Percentiles rank a stretch among this genome's conserved stretches.
These are phyloP conservation scores for Spea hammondii DNA, from an alignment of 2,797 vertebrate species.

Conservation along the genomic window DNA sequence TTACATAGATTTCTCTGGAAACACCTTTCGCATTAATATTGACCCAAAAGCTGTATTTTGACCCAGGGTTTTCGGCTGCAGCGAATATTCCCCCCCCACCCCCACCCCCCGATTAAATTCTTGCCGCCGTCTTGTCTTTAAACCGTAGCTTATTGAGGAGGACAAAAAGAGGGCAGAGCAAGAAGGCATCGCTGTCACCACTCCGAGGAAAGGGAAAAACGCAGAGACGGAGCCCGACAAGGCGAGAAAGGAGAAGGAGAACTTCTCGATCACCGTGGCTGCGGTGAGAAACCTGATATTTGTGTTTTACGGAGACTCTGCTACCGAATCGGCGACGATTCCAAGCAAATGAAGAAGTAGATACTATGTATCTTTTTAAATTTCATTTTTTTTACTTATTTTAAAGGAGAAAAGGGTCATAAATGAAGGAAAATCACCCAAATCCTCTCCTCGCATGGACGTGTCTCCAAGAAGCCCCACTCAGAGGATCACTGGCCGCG, in stretches of 20 bases:
- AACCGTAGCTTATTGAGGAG: conserved; percentile 74
- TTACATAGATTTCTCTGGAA: too few species aligned
- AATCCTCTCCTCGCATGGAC: conserved; percentile 39
- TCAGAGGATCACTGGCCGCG: conserved; percentile 37
- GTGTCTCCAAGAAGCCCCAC: conserved; percentile 35
- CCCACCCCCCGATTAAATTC: too few species aligned
- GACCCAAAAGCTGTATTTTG: too few species aligned
- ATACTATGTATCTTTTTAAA: background rate
- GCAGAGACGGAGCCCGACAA: conserved; percentile 60
- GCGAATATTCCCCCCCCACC: too few species aligned
- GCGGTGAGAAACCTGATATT: conserved; percentile 60
- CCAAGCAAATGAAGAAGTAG: background rate
- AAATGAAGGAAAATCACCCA: conserved; percentile 68
- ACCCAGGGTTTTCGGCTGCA: too few species aligned
- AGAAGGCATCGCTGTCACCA: conserved; percentile 84
- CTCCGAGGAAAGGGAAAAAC: conserved; percentile 70
- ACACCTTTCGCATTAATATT: too few species aligned
- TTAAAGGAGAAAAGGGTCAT: conserved; percentile 77
- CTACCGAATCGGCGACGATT: too few species aligned
- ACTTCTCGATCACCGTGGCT: conserved; percentile 66
- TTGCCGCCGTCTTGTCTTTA: background rate
- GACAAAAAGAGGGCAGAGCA: conserved; percentile 86
- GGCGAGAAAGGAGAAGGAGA: conserved; percentile 74
- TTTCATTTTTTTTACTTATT: background rate
- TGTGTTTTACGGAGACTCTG: too few species aligned